Percentiles rank a stretch among this genome's conserved stretches.
These are phyloP conservation scores for Drosophila parvula DNA, from an alignment of 1,140 invertebrate genomes.

Conservation along the genomic window DNA sequence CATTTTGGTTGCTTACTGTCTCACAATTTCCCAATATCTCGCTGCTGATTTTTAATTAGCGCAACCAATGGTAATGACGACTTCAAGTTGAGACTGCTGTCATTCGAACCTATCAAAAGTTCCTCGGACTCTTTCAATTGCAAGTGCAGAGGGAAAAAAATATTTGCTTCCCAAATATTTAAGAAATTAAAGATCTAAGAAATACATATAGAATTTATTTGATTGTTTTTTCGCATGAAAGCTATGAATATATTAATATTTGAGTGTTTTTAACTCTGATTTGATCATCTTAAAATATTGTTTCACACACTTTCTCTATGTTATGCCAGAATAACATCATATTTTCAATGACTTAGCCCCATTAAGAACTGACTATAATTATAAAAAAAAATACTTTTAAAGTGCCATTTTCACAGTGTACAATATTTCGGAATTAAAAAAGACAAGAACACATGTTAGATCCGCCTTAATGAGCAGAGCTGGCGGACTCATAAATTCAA, in stretches of 20 bases:
- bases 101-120: slow-evolving; percentile 36
- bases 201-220: no score
- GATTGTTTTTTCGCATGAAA: no score
- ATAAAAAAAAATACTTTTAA: not conserved
- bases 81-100: slow-evolving; percentile 25
- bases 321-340: no score
- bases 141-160: slow-evolving; percentile 9
- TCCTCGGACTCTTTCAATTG: slow-evolving; percentile 27
- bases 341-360: no score
- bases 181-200: no score
- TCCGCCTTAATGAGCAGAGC: slow-evolving; percentile 61
- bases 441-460: slow-evolving; percentile 66
- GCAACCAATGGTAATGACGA: slow-evolving; percentile 54
- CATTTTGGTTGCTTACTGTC: slow-evolving; percentile 16
- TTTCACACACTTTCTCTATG: no score
- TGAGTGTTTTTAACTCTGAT: no score
- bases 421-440: slow-evolving; percentile 43
- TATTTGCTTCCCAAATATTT: no score
- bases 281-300: no score
- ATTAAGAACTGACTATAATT: not conserved
- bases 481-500: slow-evolving; percentile 64
- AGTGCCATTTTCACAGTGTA: slow-evolving; percentile 16
- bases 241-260: no score
- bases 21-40: slow-evolving; percentile 16
- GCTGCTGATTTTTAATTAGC: slow-evolving; percentile 63